These are phyloP conservation scores for Phacellophora camtschatica DNA, from an alignment of 30 jellyfish, hydroid and myxozoan genomes.

Conservation along the genomic window DNA sequence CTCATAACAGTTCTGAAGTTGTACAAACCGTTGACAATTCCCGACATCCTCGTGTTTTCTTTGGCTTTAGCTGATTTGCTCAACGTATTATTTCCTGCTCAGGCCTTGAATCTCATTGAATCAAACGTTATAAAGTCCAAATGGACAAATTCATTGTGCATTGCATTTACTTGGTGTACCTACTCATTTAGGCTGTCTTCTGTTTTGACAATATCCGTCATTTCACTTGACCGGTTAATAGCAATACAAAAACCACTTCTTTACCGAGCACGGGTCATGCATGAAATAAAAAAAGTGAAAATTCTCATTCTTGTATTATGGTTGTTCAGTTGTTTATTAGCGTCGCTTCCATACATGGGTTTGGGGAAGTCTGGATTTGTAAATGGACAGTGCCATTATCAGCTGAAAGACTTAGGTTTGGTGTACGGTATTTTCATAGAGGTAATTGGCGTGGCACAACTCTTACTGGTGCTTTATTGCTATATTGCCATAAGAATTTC, in stretches of 20 bases:
- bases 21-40: slow-evolving; percentile 77
- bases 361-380: background rate
- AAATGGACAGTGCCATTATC: slow-evolving; percentile 44
- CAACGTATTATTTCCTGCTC: slow-evolving; percentile 57
- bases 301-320: slow-evolving; percentile 42
- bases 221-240: slow-evolving; percentile 63
- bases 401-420: slow-evolving; percentile 45
- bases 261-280: slow-evolving; percentile 66
- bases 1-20: slow-evolving; percentile 48
- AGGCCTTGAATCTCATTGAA: slow-evolving; percentile 34
- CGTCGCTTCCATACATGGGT: slow-evolving; percentile 62
- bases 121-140: slow-evolving; percentile 5
- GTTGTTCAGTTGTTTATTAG: slow-evolving; percentile 47
- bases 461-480: slow-evolving; percentile 53
- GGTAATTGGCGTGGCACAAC: slow-evolving; percentile 56
- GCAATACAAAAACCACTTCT: slow-evolving; percentile 65
- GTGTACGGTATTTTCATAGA: slow-evolving; percentile 52
- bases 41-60: slow-evolving; percentile 74
- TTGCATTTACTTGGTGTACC: slow-evolving; percentile 42
- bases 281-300: slow-evolving; percentile 38
- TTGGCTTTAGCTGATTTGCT: slow-evolving; percentile 70
- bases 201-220: slow-evolving; percentile 60
- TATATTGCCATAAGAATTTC: slow-evolving; percentile 54
- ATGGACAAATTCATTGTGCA: slow-evolving; percentile 46
- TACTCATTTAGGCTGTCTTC: slow-evolving; percentile 59